Conservation (phyloP, 2,113 vertebrate genomes). For the Elachura formosa region DNA sequence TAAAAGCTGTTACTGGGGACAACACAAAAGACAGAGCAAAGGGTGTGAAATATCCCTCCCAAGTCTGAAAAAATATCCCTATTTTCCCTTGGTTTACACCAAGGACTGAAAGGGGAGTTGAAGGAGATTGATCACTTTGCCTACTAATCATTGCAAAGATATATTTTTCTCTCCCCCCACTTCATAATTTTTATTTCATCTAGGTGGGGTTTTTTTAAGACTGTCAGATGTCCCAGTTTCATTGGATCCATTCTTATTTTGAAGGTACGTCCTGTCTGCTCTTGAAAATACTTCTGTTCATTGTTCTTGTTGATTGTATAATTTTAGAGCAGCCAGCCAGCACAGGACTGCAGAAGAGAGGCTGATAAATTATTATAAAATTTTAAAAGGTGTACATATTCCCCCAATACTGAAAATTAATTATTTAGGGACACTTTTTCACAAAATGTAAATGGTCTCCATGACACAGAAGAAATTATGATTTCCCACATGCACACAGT, state of each 20-base stretch:
- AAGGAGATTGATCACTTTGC: slow-evolving; percentile 72
- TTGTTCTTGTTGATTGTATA: slow-evolving; percentile 63
- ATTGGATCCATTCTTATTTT: slow-evolving; percentile 71
- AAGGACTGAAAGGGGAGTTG: slow-evolving; percentile 57
- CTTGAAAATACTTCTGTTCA: slow-evolving; percentile 74
- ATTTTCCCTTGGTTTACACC: slow-evolving; percentile 61
- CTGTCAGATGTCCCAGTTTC: slow-evolving; percentile 75
- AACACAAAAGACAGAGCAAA: neutral
- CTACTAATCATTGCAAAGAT: slow-evolving; percentile 73
- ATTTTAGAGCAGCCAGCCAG: slow-evolving; percentile 68
- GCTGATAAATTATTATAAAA: slow-evolving; percentile 68
- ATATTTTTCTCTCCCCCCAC: slow-evolving; percentile 72
- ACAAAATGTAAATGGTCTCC: slow-evolving; percentile 37
- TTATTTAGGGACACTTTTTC: slow-evolving; percentile 35
- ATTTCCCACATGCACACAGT: neutral
- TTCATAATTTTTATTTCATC: slow-evolving; percentile 78
- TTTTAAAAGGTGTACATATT: slow-evolving; percentile 59
- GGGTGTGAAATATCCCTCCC: neutral
- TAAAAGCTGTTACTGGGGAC: neutral
- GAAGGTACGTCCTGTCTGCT: slow-evolving; percentile 76
- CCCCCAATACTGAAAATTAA: slow-evolving; percentile 40
- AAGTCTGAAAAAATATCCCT: slow-evolving; percentile 44
- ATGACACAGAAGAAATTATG: slow-evolving; percentile 7
- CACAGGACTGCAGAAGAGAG: slow-evolving; percentile 56
- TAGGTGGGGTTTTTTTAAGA: slow-evolving; percentile 65